Percentiles rank a stretch among this genome's conserved stretches.
These are phyloP conservation scores for Temnopleurus reevesii DNA, from an alignment of 53 echinoderm and acorn worm genomes.

Conservation along the genomic window DNA sequence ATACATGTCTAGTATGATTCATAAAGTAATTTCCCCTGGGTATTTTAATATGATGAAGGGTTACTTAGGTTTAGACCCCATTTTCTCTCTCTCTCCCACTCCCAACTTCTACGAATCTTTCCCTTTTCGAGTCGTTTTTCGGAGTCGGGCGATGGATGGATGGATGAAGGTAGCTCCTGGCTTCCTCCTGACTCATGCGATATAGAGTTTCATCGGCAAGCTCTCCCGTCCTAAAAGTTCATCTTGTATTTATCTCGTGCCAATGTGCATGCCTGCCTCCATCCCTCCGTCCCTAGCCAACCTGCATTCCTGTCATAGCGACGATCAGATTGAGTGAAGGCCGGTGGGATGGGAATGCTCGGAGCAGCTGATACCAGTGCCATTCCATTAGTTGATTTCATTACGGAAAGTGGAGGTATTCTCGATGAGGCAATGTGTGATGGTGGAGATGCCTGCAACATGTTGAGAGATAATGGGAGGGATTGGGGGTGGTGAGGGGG, in stretches of 20 bases:
- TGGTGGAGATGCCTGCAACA: slow-evolving; percentile 9
- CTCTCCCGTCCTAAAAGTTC: slow-evolving; percentile 20
- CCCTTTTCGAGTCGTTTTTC: not conserved
- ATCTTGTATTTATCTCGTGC: slow-evolving; percentile 7
- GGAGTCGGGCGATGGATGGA: not conserved
- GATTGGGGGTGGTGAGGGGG: not conserved
- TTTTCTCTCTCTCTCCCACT: not conserved
- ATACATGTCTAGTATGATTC: slow-evolving; percentile 15
- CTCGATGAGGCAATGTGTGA: not conserved
- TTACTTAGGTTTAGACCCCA: slow-evolving; percentile 28
- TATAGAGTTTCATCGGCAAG: slow-evolving; percentile 27
- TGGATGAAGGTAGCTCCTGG: not conserved
- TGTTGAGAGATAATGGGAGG: not conserved
- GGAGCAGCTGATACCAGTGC: slow-evolving; percentile 36
- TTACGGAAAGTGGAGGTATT: slow-evolving; percentile 37
- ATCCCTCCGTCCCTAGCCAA: not conserved
- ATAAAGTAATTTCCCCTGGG: slow-evolving; percentile 49
- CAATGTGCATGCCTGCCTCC: not conserved
- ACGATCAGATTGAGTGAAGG: slow-evolving; percentile 8
- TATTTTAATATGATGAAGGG: slow-evolving; percentile 32
- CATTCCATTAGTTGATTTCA: slow-evolving; percentile 48
- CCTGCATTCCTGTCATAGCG: slow-evolving; percentile 44
- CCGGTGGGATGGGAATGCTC: slow-evolving; percentile 25
- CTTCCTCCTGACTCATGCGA: slow-evolving; percentile 42
- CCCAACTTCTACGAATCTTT: not conserved